Conservation (phyloP, 2,888 invertebrate genomes). For the Pteria penguin region DNA sequence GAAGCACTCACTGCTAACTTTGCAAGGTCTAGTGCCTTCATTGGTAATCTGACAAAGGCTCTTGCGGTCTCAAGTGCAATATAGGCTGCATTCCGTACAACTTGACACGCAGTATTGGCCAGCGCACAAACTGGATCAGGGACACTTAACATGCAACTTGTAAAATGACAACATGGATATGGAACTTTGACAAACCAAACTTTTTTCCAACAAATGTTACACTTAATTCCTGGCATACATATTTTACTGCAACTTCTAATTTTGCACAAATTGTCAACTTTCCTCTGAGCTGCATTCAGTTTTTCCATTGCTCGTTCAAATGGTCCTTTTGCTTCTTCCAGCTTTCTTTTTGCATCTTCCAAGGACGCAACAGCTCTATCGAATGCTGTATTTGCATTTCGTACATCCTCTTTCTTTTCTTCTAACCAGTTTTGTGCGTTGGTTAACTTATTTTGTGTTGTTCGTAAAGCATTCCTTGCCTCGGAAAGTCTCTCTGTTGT, state of each 20-base stretch:
- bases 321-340: conserved; percentile 50
- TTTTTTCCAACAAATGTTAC: conserved; percentile 17
- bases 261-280: conserved; percentile 50
- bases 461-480: conserved; percentile 36
- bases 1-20: conserved; percentile 42
- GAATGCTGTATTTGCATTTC: conserved; percentile 41
- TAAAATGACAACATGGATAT: conserved; percentile 43
- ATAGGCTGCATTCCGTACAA: conserved; percentile 40
- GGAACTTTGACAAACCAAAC: conserved; percentile 9
- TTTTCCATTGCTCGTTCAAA: conserved; percentile 42
- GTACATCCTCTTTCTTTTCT: conserved; percentile 37
- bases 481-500: conserved; percentile 38
- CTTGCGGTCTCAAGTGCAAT: conserved; percentile 47
- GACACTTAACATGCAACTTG: conserved; percentile 46
- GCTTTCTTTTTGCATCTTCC: conserved; percentile 41
- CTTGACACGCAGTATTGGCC: conserved; percentile 38
- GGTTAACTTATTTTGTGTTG: conserved; percentile 35
- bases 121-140: conserved; percentile 43
- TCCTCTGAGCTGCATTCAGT: conserved; percentile 42
- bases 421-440: conserved; percentile 45
- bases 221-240: conserved; percentile 50
- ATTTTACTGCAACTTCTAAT: conserved; percentile 42
- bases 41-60: conserved; percentile 39
- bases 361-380: conserved; percentile 43
- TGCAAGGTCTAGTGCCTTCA: conserved; percentile 48